Evolutionary conservation across 2,113 vertebrate species (phyloP).

Genomic region (Pagrus major): DNA sequence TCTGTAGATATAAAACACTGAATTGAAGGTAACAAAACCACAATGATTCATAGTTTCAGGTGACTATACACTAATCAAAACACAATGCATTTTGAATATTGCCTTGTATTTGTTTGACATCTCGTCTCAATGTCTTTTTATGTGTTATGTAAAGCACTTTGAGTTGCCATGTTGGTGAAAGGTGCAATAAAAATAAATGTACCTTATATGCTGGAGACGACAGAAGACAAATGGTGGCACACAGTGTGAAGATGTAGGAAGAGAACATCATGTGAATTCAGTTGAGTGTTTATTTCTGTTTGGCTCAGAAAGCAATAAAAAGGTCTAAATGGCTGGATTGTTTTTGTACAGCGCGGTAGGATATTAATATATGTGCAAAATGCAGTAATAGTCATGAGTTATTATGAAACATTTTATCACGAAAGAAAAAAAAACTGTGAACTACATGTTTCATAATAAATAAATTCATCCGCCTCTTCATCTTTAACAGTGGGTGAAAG

Average conservation of each 20-base stretch:
- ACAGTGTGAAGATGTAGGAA: neutral
- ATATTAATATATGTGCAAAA: neutral
- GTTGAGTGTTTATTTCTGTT: neutral
- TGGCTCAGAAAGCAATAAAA: neutral
- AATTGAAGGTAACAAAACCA: too few relatives aligned
- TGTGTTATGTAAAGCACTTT: neutral
- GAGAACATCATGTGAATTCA: neutral
- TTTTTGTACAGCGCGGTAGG: neutral
- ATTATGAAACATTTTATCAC: neutral
- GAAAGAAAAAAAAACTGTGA: neutral
- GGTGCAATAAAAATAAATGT: neutral
- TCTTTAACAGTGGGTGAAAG: neutral
- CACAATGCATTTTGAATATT: neutral
- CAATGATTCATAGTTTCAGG: too few relatives aligned
- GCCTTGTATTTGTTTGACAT: neutral
- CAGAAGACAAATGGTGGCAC: neutral
- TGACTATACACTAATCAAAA: too few relatives aligned
- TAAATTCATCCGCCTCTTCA: slow-evolving; percentile 3
- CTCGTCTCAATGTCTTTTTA: neutral
- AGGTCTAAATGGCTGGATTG: neutral
- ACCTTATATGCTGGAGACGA: neutral
- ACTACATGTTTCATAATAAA: slow-evolving; percentile 8
- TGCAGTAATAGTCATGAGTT: neutral
- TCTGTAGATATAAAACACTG: too few relatives aligned
- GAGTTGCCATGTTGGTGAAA: slow-evolving; percentile 7